phyloP scores from a whole-genome alignment of 1,140 invertebrate species.

The Mesaphorura yosii region DNA sequence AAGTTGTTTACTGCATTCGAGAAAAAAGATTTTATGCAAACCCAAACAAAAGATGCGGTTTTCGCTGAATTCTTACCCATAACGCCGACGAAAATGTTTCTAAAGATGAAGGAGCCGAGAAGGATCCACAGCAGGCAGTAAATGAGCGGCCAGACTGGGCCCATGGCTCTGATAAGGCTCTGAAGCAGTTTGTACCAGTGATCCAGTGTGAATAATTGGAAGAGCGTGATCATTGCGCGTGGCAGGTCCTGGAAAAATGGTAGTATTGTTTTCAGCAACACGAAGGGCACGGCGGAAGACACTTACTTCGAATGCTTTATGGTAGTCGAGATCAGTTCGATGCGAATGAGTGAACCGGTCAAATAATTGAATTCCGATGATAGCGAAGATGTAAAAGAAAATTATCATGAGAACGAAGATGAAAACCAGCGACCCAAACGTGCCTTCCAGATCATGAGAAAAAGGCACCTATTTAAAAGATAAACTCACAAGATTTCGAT shows the following conservation, averaged over 20 bases:
- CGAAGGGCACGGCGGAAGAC: not conserved
- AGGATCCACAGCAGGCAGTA: conserved; percentile 32
- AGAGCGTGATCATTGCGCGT: conserved; percentile 29
- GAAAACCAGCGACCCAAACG: conserved; percentile 21
- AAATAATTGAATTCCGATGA: conserved; percentile 32
- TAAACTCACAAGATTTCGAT: too few relatives aligned
- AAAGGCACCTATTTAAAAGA: conserved; percentile 32
- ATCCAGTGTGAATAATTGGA: conserved; percentile 34
- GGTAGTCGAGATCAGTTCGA: conserved; percentile 2
- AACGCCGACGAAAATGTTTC: conserved; percentile 34
- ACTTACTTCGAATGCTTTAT: conserved; percentile 13
- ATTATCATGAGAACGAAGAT: conserved; percentile 31
- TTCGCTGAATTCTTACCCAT: too few relatives aligned
- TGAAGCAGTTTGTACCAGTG: conserved; percentile 30
- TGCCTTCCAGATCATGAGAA: conserved; percentile 18
- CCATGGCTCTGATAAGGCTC: conserved; percentile 1
- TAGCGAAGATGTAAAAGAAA: conserved; percentile 33
- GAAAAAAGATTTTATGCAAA: too few relatives aligned
- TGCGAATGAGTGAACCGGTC: conserved; percentile 21
- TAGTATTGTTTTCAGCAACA: too few relatives aligned
- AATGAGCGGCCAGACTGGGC: not conserved
- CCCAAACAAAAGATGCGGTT: too few relatives aligned
- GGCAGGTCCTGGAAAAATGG: conserved; percentile 15
- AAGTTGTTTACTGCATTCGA: conserved; percentile 28
- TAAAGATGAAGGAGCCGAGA: conserved; percentile 33